Evolutionary conservation across 53 echinoderm and acorn worm genomes (phyloP).

Genomic region (Crossaster papposus): DNA sequence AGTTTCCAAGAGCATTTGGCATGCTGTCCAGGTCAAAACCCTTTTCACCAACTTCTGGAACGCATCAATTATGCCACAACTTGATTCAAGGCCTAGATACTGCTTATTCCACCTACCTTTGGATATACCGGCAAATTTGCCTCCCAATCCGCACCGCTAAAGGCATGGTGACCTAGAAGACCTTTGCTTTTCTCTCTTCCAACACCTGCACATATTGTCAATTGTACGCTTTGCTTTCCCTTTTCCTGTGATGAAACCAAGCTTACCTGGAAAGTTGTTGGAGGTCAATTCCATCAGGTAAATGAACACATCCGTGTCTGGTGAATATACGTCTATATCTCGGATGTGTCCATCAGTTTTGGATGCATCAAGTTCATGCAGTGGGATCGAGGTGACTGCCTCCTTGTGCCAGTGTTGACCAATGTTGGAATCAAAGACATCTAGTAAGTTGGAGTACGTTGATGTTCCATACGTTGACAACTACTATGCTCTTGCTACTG

Average conservation of each 20-base stretch:
- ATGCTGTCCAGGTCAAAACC: slow-evolving; percentile 31
- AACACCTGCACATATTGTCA: slow-evolving; percentile 47
- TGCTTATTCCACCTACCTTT: slow-evolving; percentile 37
- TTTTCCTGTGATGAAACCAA: no score
- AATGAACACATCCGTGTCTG: background rate
- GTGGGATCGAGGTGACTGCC: slow-evolving; percentile 57
- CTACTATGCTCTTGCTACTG: slow-evolving; percentile 42
- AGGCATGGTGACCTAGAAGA: slow-evolving; percentile 16
- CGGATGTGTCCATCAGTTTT: slow-evolving; percentile 11
- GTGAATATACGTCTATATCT: background rate
- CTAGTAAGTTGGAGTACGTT: slow-evolving; percentile 26
- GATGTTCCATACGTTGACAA: slow-evolving; percentile 60
- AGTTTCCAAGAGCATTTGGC: slow-evolving; percentile 37
- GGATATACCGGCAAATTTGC: slow-evolving; percentile 47
- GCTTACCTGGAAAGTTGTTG: no score
- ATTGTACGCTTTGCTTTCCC: slow-evolving; percentile 54
- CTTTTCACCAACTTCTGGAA: slow-evolving; percentile 44
- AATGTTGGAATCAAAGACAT: no score
- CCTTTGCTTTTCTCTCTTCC: no score
- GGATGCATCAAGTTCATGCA: slow-evolving; percentile 35
- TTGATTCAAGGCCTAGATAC: no score
- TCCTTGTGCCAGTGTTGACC: slow-evolving; percentile 54
- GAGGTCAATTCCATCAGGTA: background rate
- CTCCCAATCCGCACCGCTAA: slow-evolving; percentile 56
- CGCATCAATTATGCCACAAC: slow-evolving; percentile 33